These are phyloP conservation scores for Omphaloscelis lunosa DNA, from an alignment of 2,888 invertebrate genomes.

Conservation along the genomic window DNA sequence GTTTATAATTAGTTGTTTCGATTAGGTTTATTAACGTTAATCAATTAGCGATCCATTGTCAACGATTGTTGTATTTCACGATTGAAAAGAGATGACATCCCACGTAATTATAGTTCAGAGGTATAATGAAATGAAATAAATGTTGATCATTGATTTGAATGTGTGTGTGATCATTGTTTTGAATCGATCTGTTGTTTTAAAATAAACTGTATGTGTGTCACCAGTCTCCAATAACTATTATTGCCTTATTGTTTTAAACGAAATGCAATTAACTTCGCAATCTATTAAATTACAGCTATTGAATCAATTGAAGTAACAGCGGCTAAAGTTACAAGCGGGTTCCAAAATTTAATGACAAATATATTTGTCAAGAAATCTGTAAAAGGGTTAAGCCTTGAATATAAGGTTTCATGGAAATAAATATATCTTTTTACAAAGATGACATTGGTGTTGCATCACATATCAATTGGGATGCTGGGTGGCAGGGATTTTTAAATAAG, in stretches of 20 bases:
- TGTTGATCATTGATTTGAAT: slow-evolving; percentile 30
- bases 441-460: slow-evolving; percentile 23
- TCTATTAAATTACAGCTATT: slow-evolving; percentile 63
- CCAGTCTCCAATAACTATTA: slow-evolving; percentile 62
- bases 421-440: slow-evolving; percentile 36
- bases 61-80: slow-evolving; percentile 28
- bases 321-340: slow-evolving; percentile 54
- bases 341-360: slow-evolving; percentile 17
- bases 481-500: slow-evolving; percentile 16
- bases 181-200: slow-evolving; percentile 30
- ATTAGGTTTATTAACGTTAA: slow-evolving; percentile 31
- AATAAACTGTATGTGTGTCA: slow-evolving; percentile 21
- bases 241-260: slow-evolving; percentile 73
- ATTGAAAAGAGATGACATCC: slow-evolving; percentile 25
- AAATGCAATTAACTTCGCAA: slow-evolving; percentile 75
- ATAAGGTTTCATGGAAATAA: slow-evolving; percentile 48
- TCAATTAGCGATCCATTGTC: slow-evolving; percentile 58
- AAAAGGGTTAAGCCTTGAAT: slow-evolving; percentile 42
- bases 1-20: slow-evolving; percentile 16
- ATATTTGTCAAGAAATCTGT: slow-evolving; percentile 11
- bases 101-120: slow-evolving; percentile 23
- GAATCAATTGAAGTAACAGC: slow-evolving; percentile 49
- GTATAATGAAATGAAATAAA: not conserved
- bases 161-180: not conserved
- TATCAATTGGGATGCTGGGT: slow-evolving; percentile 17